Evolutionary conservation across 1,140 invertebrate species (phyloP), one percentile per base, ranked within the genome.

Genomic region (Nasonia vitripennis): DNA sequence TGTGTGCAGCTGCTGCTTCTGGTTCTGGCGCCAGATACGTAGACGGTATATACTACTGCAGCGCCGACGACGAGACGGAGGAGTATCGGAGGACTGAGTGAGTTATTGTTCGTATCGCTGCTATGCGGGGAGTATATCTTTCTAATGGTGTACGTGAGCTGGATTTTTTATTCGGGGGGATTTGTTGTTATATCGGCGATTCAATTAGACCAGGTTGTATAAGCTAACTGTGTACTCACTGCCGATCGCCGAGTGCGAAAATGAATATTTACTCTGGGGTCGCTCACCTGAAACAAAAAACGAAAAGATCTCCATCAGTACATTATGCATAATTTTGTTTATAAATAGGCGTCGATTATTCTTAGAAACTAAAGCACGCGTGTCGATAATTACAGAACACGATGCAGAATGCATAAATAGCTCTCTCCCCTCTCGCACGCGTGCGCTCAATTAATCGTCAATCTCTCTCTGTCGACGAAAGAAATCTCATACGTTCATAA

Each of bases 361-460:
- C 41, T 45, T 45, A 45, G 41, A 45, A 45, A 45, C 41, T 45
- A 11, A 37, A 37, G 5, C 45, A 48, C 45, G 10, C 10, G 12
- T 10, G 45, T 48, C 10, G 12, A 81, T 81, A 71, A 73, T 17
- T 37, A 37, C 34, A 37, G 34, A 68, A 81, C 45, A 71, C 27
- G 27, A 73, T 81, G 34, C n/a, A 71, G 31, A 45, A 81, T 73
- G 14, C 68, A 73, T 81, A 51, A 34, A 48, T 51, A 9, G 27
- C 31, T 83, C 6, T 68, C 27, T 51, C 27, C 48, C 74, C 6
- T 41, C 62, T 14, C 68, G 37, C 11, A 34, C 41, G 55, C 71
- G 11, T 55, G 51, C 41, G 41, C 34, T 74, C 71, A 83, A 83
- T 83, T 83, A 83, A 83, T 83, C 80, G 45, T 48, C 45, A 12